These are phyloP conservation scores for Microcebus murinus DNA, from an alignment of 2,113 vertebrate species.

Conservation along the genomic window DNA sequence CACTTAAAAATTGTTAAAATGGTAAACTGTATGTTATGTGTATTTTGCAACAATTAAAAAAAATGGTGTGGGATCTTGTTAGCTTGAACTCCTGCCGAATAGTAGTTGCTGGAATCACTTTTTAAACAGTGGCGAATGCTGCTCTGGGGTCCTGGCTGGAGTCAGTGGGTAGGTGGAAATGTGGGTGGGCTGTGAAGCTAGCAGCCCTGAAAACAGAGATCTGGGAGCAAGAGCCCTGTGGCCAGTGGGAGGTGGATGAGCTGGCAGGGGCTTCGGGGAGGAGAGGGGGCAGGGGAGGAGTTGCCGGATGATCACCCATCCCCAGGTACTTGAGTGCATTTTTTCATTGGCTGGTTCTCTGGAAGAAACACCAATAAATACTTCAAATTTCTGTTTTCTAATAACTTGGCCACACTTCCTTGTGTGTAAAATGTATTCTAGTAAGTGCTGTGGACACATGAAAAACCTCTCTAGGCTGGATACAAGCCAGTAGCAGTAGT, in stretches of 20 bases:
- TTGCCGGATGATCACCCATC: too few relatives aligned
- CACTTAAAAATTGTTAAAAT: background rate
- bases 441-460: background rate
- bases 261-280: too few relatives aligned
- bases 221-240: background rate
- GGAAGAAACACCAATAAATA: background rate
- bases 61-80: background rate
- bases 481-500: background rate
- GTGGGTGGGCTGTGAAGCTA: rapidly evolving
- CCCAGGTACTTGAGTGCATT: background rate
- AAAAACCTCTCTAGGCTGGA: background rate
- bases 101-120: background rate
- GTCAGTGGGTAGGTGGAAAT: too few relatives aligned
- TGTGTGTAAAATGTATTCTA: background rate
- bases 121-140: background rate
- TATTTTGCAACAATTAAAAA: background rate
- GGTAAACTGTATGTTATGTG: background rate
- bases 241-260: background rate
- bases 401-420: background rate
- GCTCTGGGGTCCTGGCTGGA: background rate
- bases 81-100: background rate
- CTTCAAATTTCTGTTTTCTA: background rate
- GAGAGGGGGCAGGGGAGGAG: background rate
- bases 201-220: background rate
- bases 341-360: background rate